These are phyloP conservation scores for Enteromius trimaculatus DNA, from an alignment of 2,797 vertebrate genomes.

Conservation along the genomic window DNA sequence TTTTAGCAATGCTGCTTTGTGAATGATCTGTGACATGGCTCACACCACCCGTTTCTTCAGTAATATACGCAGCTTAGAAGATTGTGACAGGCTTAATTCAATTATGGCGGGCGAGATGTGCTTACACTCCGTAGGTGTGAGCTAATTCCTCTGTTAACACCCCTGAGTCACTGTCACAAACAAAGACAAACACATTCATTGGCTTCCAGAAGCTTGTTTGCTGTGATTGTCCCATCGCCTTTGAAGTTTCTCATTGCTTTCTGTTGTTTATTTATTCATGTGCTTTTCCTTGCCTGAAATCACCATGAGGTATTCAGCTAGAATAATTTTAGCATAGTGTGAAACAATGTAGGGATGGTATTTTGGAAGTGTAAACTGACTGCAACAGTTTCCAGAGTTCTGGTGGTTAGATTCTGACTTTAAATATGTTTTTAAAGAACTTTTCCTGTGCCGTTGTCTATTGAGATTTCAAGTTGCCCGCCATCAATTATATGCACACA, in stretches of 20 bases:
- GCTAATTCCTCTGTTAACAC: constrained; percentile 80
- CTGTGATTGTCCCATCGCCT: constrained; percentile 75
- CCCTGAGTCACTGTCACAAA: constrained; percentile 79
- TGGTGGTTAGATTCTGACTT: constrained; percentile 17
- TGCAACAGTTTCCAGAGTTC: constrained; percentile 52
- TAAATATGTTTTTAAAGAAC: constrained; percentile 40
- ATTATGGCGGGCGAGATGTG: constrained; percentile 71
- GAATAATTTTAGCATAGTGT: constrained; percentile 76
- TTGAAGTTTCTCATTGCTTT: constrained; percentile 79
- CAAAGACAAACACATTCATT: constrained; percentile 71
- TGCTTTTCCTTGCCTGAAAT: constrained; percentile 69
- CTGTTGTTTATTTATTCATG: constrained; percentile 80
- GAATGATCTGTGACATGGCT: constrained; percentile 49
- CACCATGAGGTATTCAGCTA: constrained; percentile 72
- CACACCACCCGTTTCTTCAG: constrained; percentile 53
- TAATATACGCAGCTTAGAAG: constrained; percentile 52
- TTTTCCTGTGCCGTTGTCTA: constrained; percentile 31
- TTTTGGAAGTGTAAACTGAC: constrained; percentile 67
- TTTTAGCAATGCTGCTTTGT: neutral
- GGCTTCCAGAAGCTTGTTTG: constrained; percentile 76
- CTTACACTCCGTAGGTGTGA: constrained; percentile 76
- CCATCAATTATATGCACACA: constrained; percentile 48
- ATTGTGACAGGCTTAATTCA: constrained; percentile 75
- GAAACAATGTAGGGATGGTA: constrained; percentile 69
- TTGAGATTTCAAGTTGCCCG: constrained; percentile 42